These are phyloP conservation scores for Allobates femoralis DNA, from an alignment of 2,797 vertebrate genomes.

Conservation along the genomic window DNA sequence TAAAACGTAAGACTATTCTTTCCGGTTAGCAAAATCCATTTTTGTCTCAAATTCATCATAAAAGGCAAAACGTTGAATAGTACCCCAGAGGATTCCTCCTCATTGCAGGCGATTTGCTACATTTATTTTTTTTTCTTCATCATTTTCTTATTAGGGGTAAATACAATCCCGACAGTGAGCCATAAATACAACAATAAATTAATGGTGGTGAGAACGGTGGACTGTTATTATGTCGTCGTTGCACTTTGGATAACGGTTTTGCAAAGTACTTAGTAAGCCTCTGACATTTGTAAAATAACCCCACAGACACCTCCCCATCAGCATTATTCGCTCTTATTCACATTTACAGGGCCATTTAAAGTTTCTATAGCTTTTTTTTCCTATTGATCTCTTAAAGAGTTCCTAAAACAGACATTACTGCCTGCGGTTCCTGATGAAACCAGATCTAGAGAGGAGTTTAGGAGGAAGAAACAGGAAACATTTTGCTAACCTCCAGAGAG, in stretches of 20 bases:
- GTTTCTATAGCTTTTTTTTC: constrained; percentile 61
- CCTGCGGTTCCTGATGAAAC: constrained; percentile 62
- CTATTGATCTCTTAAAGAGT: constrained; percentile 65
- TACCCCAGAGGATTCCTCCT: constrained; percentile 40
- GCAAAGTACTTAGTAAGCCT: constrained; percentile 55
- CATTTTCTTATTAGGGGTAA: constrained; percentile 57
- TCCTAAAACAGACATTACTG: constrained; percentile 64
- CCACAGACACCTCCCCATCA: constrained; percentile 55
- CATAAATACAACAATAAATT: constrained; percentile 56
- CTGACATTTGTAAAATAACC: constrained; percentile 64
- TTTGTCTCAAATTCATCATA: constrained; percentile 44
- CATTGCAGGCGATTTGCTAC: constrained; percentile 21
- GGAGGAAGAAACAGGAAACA: constrained; percentile 64
- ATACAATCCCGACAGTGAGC: constrained; percentile 41
- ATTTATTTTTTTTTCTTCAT: constrained; percentile 47
- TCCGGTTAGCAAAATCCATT: constrained; percentile 35
- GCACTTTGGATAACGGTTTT: constrained; percentile 55
- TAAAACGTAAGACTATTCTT: constrained; percentile 40
- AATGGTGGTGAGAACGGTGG: constrained; percentile 42
- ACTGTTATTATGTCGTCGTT: constrained; percentile 55
- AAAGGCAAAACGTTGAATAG: constrained; percentile 36
- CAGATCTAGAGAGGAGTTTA: constrained; percentile 64
- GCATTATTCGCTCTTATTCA: constrained; percentile 62
- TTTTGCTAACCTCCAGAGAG: constrained; percentile 60
- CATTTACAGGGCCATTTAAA: constrained; percentile 64